Percentiles rank a stretch among this genome's conserved stretches.
These are phyloP conservation scores for Melinaea marsaeus DNA, from an alignment of 2,888 invertebrate genomes.

Conservation along the genomic window DNA sequence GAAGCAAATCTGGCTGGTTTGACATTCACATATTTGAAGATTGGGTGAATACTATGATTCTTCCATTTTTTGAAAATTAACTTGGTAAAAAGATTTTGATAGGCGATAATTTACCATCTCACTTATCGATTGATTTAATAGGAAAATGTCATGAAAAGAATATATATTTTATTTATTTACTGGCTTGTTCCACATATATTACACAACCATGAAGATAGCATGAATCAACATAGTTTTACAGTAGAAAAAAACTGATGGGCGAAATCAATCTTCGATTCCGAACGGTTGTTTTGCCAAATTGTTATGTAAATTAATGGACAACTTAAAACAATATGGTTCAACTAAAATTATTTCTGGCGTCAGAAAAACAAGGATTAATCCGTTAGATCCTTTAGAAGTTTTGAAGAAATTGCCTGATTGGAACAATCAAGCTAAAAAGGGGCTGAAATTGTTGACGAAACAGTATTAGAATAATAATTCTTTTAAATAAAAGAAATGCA, in stretches of 20 bases:
- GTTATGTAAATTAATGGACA: slow-evolving; percentile 7
- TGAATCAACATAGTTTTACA: slow-evolving; percentile 35
- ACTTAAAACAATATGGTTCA: neutral
- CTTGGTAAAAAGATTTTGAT: slow-evolving; percentile 25
- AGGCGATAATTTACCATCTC: slow-evolving; percentile 29
- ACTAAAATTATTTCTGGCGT: slow-evolving; percentile 11
- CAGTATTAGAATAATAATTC: neutral
- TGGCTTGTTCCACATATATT: slow-evolving; percentile 36
- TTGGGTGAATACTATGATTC: slow-evolving; percentile 9
- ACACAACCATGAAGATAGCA: slow-evolving; percentile 30
- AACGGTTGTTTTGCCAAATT: slow-evolving; percentile 17
- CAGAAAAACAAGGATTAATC: slow-evolving; percentile 12
- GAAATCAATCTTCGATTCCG: slow-evolving; percentile 9
- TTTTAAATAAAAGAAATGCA: slow-evolving; percentile 2
- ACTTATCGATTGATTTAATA: slow-evolving; percentile 21
- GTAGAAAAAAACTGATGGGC: slow-evolving; percentile 23
- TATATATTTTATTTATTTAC: slow-evolving; percentile 38
- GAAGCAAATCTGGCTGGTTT: slow-evolving; percentile 10
- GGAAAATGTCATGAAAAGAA: slow-evolving; percentile 35
- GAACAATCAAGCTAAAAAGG: neutral
- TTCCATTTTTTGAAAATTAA: slow-evolving; percentile 17
- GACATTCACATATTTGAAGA: slow-evolving; percentile 14
- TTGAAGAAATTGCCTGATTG: slow-evolving; percentile 6
- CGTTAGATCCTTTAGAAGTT: slow-evolving; percentile 7
- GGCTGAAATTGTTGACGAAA: neutral